Evolutionary conservation across 92 coral and sea anemone species (phyloP).

Genomic region (Porites lobata): DNA sequence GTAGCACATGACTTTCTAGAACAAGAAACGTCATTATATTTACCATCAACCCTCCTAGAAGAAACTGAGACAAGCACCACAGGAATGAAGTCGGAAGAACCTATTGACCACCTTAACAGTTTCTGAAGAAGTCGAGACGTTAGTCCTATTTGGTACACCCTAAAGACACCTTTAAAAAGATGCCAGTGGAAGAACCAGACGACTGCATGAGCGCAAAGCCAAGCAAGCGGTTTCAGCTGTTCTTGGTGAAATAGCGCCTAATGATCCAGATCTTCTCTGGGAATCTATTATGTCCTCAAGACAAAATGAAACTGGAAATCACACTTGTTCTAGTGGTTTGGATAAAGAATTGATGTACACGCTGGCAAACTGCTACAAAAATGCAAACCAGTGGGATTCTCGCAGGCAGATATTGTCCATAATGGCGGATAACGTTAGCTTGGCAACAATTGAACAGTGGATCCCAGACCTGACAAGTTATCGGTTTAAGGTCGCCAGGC

Average conservation of each 20-base stretch:
- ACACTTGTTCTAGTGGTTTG: too few relatives aligned
- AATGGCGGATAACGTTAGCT: too few relatives aligned
- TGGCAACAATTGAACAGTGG: too few relatives aligned
- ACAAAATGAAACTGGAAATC: background rate
- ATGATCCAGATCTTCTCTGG: slow-evolving; percentile 34
- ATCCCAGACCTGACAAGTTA: too few relatives aligned
- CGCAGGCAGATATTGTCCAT: slow-evolving; percentile 12
- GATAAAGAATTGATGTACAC: too few relatives aligned
- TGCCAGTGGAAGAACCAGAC: slow-evolving; percentile 43
- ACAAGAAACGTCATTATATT: slow-evolving; percentile 7
- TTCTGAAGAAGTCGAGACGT: slow-evolving; percentile 31
- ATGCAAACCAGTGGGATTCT: slow-evolving; percentile 2
- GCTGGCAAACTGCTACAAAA: too few relatives aligned
- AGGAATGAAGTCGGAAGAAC: slow-evolving; percentile 9
- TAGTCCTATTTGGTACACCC: slow-evolving; percentile 38
- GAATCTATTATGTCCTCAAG: background rate
- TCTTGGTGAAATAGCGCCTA: slow-evolving; percentile 40
- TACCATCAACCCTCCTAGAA: slow-evolving; percentile 15
- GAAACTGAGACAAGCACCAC: background rate
- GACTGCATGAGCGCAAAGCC: slow-evolving; percentile 45
- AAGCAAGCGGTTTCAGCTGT: slow-evolving; percentile 53
- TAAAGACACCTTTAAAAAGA: slow-evolving; percentile 39
- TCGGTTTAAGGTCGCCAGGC: too few relatives aligned
- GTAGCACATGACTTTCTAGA: background rate
- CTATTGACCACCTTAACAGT: slow-evolving; percentile 18